phyloP scores from a whole-genome alignment of 2,888 invertebrate genomes.

The Adelphocoris suturalis region DNA sequence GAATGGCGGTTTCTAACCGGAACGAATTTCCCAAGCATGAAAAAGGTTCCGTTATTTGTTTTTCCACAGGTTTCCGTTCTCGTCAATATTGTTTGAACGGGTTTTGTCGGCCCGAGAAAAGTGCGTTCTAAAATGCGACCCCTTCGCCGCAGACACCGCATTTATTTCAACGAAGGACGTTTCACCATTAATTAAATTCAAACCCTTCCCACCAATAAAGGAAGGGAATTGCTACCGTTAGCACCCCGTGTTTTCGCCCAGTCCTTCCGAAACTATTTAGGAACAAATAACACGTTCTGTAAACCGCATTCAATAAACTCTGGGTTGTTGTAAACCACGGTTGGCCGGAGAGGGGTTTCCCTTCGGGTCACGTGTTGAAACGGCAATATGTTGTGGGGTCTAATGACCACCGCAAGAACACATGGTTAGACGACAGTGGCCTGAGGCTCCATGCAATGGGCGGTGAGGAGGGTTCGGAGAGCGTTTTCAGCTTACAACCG shows the following conservation, averaged over 20 bases:
- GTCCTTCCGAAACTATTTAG: constrained; percentile 15
- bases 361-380: constrained; percentile 28
- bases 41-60: constrained; percentile 14
- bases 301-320: constrained; percentile 52
- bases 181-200: constrained; percentile 58
- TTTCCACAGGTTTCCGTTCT: background rate
- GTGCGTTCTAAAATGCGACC: background rate
- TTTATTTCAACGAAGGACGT: constrained; percentile 47
- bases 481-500: background rate
- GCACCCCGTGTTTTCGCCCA: background rate
- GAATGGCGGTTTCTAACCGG: background rate
- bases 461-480: background rate
- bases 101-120: background rate
- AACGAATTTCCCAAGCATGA: background rate
- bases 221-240: constrained; percentile 24
- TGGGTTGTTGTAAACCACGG: constrained; percentile 21
- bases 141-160: constrained; percentile 13
- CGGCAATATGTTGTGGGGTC: constrained; percentile 49
- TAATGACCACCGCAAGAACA: constrained; percentile 54
- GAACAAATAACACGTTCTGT: constrained; percentile 39
- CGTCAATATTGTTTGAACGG: background rate
- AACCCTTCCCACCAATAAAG: constrained; percentile 52
- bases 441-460: background rate
- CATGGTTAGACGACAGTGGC: constrained; percentile 19
- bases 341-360: background rate